Conservation (phyloP, 2,888 invertebrate species). For the Griposia aprilina region DNA sequence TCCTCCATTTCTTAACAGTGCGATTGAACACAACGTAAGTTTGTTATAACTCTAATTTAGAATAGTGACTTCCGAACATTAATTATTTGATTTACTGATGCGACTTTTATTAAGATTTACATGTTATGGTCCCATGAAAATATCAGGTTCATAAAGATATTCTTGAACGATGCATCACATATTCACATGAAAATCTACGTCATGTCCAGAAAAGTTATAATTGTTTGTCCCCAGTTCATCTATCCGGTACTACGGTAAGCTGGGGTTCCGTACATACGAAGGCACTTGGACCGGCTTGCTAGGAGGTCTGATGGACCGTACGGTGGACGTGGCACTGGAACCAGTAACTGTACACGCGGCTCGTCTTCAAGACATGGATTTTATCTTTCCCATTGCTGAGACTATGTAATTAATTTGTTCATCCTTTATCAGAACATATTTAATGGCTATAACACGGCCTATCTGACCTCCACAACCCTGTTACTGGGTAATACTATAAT, state of each 20-base stretch:
- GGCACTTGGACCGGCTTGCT: constrained; percentile 92
- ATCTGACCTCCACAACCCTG: background rate
- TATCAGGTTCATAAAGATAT: background rate
- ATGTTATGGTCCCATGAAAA: background rate
- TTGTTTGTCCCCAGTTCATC: constrained; percentile 70
- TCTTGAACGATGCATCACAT: background rate
- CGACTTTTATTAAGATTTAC: background rate
- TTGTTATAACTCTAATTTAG: background rate
- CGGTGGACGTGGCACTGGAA: constrained; percentile 91
- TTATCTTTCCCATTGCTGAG: constrained; percentile 91
- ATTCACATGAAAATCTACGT: background rate
- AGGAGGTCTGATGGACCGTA: constrained; percentile 89
- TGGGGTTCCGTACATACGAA: constrained; percentile 87
- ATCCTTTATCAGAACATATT: too few species aligned
- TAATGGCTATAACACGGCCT: too few species aligned
- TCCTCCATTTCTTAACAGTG: constrained; percentile 83
- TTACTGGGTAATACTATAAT: background rate
- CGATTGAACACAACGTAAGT: constrained; percentile 87
- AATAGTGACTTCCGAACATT: background rate
- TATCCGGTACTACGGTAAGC: constrained; percentile 81
- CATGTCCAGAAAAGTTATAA: background rate
- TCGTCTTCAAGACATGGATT: constrained; percentile 90
- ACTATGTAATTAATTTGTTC: too few species aligned
- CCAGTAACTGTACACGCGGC: constrained; percentile 90
- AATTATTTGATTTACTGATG: background rate